Evolutionary conservation across 2,797 vertebrate species (phyloP), one percentile per base, ranked within the genome.

Genomic region (Falco berigora): DNA sequence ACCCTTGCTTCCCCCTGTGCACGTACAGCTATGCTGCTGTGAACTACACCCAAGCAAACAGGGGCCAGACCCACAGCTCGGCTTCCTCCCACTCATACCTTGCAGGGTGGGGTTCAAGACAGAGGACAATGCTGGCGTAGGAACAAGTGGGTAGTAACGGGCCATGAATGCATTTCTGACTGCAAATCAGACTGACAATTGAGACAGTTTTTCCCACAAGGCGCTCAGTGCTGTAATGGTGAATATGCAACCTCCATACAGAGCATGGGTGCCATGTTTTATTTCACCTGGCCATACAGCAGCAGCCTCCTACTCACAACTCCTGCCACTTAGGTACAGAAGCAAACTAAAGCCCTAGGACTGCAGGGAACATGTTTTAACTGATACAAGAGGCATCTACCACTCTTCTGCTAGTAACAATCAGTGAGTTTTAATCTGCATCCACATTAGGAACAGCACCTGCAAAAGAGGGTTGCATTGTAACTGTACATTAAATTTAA

Each of bases 1-100:
- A 17, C 19, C 6, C 46, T 85, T 14, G 40, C 68, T 53, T 59
- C 38, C 49, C 71, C 19, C 50, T 1, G 30, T 4, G 44, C 56
- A 58, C 0, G 1, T 9, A 16, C 16, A 71, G 56, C 56, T 40
- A 34, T 4, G 2, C 55, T 28, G 73, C 80, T 46, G 22, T 4
- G 50, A 81, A 6, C 69, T 58, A 59, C 78, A 25, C 66, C 74
- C 76, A 32, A 52, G 73, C 3, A 1, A 63, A 21, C 42, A 38
- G 52, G 32, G 77, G 50, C 55, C 42, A 20, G 58, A 75, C 62
- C 88, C 93, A 12, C 8, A 4, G 49, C 23, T 28, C 10, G 0
- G 63, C 32, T 96, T 93, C 92, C 88, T 95, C 75, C 42, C 2
- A 49, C 87, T 83, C 76, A 4, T 58, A 95, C 91, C 91, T 96